Evolutionary conservation across 2,113 vertebrate species (phyloP).

Genomic region (Pangasianodon gigas): DNA sequence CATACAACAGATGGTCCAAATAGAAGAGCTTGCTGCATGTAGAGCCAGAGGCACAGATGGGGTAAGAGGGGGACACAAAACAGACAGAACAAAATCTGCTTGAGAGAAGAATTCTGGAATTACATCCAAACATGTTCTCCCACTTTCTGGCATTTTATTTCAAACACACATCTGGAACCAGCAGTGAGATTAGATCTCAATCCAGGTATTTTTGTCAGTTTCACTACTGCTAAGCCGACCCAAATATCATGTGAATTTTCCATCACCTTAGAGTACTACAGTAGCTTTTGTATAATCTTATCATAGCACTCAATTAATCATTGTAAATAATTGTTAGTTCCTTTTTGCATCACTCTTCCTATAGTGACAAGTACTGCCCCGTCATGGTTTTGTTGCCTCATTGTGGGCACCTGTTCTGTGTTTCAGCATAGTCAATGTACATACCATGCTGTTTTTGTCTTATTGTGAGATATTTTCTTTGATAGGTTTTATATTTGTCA

Average conservation of each 20-base stretch:
- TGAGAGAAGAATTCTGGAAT: not conserved
- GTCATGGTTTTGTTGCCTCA: no score
- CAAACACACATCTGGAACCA: not conserved
- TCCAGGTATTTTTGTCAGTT: not conserved
- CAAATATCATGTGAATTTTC: not conserved
- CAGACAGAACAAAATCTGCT: not conserved
- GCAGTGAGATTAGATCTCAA: not conserved
- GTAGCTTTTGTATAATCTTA: no score
- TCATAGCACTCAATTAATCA: no score
- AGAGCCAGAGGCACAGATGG: conserved; percentile 15
- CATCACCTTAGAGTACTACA: not conserved
- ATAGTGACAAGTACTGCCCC: no score
- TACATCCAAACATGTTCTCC: not conserved
- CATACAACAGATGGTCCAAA: conserved; percentile 15
- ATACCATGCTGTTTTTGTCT: no score
- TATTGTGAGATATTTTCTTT: no score
- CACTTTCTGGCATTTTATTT: not conserved
- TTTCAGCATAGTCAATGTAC: no score
- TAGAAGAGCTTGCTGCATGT: not conserved
- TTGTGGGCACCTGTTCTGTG: no score
- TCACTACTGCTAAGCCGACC: not conserved
- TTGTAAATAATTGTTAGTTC: accelerated
- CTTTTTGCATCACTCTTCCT: no score
- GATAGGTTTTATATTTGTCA: no score
- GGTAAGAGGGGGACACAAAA: not conserved